Evolutionary conservation across 1,140 invertebrate genomes (phyloP), one percentile per base, ranked within the genome.

Genomic region (Drosophila sechellia): DNA sequence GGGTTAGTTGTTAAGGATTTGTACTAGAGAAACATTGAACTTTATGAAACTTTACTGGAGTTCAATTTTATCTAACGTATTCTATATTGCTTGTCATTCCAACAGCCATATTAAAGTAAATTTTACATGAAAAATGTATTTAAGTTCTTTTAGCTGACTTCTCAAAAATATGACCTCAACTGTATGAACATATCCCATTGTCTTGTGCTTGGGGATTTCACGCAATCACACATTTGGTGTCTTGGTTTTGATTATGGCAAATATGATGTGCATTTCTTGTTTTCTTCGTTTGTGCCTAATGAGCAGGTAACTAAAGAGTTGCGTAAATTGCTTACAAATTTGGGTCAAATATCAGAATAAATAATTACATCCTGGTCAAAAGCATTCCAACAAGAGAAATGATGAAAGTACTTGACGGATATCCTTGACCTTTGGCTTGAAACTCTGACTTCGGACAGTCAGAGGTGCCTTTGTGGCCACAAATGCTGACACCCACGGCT

Each of bases 181-280:
- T 68, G 64, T 70, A n/a, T 20, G 5, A 68, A 25, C 13, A 22
- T 39, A 37, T 63, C 42, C 2, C 34, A 20, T 15, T 15, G 63
- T 17, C 37, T 27, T 22, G 42, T 31, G 55, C 13, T 49, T 77
- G 65, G 79, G 57, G 68, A 81, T 58, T 68, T 70, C 42, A 74
- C 40, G 61, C 79, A 42, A 27, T 55, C 35, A 35, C 69, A 48
- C 78, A 74, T 81, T 83, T 79, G 79, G 69, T 27, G 22, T 40
- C 31, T 43, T 45, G 52, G 25, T 49, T 45, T 56, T 79, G 84
- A 80, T 77, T 56, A 85, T 85, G 61, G 77, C 71, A 84, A 84
- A 85, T 84, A 84, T 85, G 81, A 71, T 64, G 77, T 59, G 80
- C 80, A 84, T 83, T 83, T 85, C 49, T 57, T 43, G 70, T 71